Evolutionary conservation across 1,140 invertebrate genomes (phyloP), one percentile per base, ranked within the genome.

Genomic region (Hycleus cichorii): DNA sequence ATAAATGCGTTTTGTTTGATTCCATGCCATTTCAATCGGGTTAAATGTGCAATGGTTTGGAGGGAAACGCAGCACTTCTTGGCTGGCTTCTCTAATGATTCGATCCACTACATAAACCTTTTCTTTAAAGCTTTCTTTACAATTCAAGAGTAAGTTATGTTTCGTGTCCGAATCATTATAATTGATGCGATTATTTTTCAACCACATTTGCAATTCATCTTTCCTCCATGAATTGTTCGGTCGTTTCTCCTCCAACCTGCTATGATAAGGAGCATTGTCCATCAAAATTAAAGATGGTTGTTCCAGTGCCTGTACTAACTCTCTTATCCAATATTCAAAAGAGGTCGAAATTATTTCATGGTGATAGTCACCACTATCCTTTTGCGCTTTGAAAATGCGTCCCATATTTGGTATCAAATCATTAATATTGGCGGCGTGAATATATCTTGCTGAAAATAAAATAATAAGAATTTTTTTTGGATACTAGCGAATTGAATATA

Each of bases 11-110:
- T 68, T 69, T 24, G 63, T 47, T 48, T 64, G 51, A 39, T 58
- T 57, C 66, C 66, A 68, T 8, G 65, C 61, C 4, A 66, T 27
- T 55, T 69, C 69, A 44, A 69, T 71, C 8, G 68, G 63, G 39
- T 71, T 71, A 10, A 67, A 63, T 18, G 60, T 47, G 46, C 57
- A 64, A 43, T 68, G 59, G 39, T 68, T 69, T 4, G 65, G 67
- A 39, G 69, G 66, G 7, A 69, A 42, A 12, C 62, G 47, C 4
- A 69, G 8, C 2, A 69, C 62, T 40, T 53, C 43, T 47, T 67
- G 64, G 1, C 52, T 58, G 18, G 12, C 42, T n/a, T 47, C 43
- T 27, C 10, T 2, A 9, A 57, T 53, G 12, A 64, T 32, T 49
- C 47, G 2, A 39, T 56, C 54, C 2, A 49, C 26, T 39, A 39